Evolutionary conservation across 1,140 invertebrate genomes (phyloP).

Genomic region (Cydia strobilella): DNA sequence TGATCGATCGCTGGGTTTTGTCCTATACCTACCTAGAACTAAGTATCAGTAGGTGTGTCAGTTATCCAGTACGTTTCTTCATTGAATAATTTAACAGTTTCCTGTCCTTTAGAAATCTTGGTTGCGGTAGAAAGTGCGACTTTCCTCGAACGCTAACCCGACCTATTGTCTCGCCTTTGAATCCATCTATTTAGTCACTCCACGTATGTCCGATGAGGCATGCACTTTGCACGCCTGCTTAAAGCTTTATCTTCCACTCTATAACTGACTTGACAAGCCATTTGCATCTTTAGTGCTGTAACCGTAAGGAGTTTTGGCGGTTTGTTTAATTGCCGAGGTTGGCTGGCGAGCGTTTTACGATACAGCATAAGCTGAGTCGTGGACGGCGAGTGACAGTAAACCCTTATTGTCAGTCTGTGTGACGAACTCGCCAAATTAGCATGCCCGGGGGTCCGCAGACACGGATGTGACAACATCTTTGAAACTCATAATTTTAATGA

Average conservation of each 20-base stretch:
- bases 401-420: constrained; percentile 74
- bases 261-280: constrained; percentile 28
- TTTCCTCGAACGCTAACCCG: constrained; percentile 56
- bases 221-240: constrained; percentile 56
- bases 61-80: neutral
- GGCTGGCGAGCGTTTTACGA: constrained; percentile 65
- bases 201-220: constrained; percentile 61
- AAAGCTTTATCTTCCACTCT: constrained; percentile 40
- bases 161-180: constrained; percentile 49
- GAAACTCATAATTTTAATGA: neutral
- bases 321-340: constrained; percentile 34
- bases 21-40: too few species aligned
- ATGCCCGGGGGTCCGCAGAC: constrained; percentile 62
- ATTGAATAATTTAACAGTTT: constrained; percentile 15
- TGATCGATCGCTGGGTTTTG: too few species aligned
- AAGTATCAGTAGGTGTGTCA: neutral
- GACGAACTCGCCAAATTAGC: constrained; percentile 74
- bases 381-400: constrained; percentile 68
- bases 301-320: neutral
- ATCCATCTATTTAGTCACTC: constrained; percentile 53
- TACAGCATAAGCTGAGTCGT: constrained; percentile 53
- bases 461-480: constrained; percentile 37
- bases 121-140: constrained; percentile 56
- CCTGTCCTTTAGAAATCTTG: constrained; percentile 37
- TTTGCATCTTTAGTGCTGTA: constrained; percentile 24